phyloP scores from a whole-genome alignment of 2,797 vertebrate species.

The Coregonus ussuriensis region DNA sequence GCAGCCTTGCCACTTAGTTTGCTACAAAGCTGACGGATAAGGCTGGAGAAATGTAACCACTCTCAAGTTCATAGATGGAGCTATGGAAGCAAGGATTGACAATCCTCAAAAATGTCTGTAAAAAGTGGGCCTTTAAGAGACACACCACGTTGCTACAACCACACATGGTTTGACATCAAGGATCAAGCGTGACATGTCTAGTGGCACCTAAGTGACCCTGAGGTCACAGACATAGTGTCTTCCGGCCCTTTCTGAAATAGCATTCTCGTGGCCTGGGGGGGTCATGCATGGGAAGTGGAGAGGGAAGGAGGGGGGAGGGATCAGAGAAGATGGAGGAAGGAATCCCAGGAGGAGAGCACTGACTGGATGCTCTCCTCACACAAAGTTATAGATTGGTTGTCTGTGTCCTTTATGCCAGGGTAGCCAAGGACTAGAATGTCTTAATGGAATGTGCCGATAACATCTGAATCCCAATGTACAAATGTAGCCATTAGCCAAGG shows the following conservation, averaged over 20 bases:
- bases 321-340: not conserved
- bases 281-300: slow-evolving; percentile 21
- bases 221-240: slow-evolving; percentile 62
- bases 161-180: slow-evolving; percentile 63
- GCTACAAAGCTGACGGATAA: not conserved
- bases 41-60: not conserved
- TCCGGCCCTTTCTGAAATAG: slow-evolving; percentile 55
- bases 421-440: not conserved
- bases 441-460: not conserved
- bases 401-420: slow-evolving; percentile 6
- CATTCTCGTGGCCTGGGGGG: slow-evolving; percentile 46
- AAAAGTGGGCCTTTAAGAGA: slow-evolving; percentile 51
- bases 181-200: slow-evolving; percentile 70
- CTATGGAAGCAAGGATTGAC: slow-evolving; percentile 6
- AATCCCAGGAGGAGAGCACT: not conserved
- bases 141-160: slow-evolving; percentile 51
- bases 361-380: slow-evolving; percentile 29
- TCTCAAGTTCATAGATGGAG: not conserved
- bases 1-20: not conserved
- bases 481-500: not conserved
- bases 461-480: too few relatives aligned
- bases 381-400: slow-evolving; percentile 1
- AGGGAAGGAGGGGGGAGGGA: slow-evolving; percentile 13
- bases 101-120: not conserved
- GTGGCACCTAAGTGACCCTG: slow-evolving; percentile 67